Conservation (phyloP, 2,888 invertebrate genomes). For the Lordiphosa andalusiaca region DNA sequence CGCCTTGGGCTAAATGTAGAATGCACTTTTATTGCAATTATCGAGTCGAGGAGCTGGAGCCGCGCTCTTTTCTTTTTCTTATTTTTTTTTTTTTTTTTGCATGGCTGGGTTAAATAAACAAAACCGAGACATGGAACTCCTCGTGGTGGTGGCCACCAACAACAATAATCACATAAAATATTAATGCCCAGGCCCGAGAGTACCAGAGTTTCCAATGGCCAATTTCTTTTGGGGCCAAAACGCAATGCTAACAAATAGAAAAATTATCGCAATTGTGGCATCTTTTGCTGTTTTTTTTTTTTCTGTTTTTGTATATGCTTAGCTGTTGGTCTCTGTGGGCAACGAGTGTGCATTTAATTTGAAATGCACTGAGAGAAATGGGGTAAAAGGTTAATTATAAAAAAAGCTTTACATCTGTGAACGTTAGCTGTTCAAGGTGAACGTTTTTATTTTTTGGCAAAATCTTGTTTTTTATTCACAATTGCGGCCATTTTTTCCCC, state of each 20-base stretch:
- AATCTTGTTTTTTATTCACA: too few relatives aligned
- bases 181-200: slow-evolving; percentile 55
- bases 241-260: slow-evolving; percentile 75
- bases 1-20: slow-evolving; percentile 70
- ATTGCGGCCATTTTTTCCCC: not conserved
- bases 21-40: slow-evolving; percentile 72
- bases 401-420: too few relatives aligned
- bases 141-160: slow-evolving; percentile 24
- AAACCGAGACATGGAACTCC: slow-evolving; percentile 20
- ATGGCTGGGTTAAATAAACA: slow-evolving; percentile 69
- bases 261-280: slow-evolving; percentile 76
- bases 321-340: slow-evolving; percentile 36
- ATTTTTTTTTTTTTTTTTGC: slow-evolving; percentile 38
- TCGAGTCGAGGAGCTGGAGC: slow-evolving; percentile 47
- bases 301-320: not conserved
- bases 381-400: too few relatives aligned
- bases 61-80: slow-evolving; percentile 18
- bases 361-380: slow-evolving; percentile 18
- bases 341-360: slow-evolving; percentile 69
- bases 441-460: too few relatives aligned
- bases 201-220: slow-evolving; percentile 46
- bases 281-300: slow-evolving; percentile 50
- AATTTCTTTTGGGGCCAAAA: slow-evolving; percentile 68
- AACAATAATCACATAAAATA: slow-evolving; percentile 70
- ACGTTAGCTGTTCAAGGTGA: too few relatives aligned